These are phyloP conservation scores for Chunga burmeisteri DNA, from an alignment of 2,113 vertebrate species.

Conservation along the genomic window DNA sequence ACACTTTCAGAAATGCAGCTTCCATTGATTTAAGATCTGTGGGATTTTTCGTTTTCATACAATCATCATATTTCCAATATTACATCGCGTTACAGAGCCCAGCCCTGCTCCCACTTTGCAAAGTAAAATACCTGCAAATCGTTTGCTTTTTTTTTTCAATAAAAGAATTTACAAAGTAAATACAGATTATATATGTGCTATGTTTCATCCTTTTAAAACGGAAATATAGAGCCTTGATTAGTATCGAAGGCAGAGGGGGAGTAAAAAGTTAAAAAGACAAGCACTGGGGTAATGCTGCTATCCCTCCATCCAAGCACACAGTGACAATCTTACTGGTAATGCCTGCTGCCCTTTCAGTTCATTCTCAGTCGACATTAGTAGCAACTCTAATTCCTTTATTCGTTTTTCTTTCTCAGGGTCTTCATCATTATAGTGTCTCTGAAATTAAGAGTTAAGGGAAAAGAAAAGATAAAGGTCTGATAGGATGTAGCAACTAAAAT, in stretches of 20 bases:
- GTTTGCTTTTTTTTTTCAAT: not conserved
- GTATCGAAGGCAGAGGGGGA: constrained; percentile 43
- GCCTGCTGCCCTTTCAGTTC: constrained; percentile 93
- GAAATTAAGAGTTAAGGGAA: constrained; percentile 71
- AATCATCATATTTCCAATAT: not conserved
- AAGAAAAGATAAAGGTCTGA: constrained; percentile 65
- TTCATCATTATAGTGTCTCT: constrained; percentile 99
- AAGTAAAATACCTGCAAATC: not conserved
- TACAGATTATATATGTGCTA: constrained; percentile 19
- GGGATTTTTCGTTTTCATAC: not conserved
- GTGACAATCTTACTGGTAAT: constrained; percentile 85
- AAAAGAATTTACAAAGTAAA: not conserved
- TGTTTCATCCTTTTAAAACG: constrained; percentile 43
- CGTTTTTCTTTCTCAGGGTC: constrained; percentile 99
- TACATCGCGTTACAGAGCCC: not conserved
- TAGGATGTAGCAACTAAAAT: constrained; percentile 51
- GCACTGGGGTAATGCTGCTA: constrained; percentile 62
- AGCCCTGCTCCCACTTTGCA: not conserved
- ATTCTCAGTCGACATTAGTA: constrained; percentile 98
- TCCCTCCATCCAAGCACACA: constrained; percentile 67
- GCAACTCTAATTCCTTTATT: constrained; percentile 98
- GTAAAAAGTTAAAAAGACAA: constrained; percentile 57
- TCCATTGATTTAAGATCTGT: not conserved
- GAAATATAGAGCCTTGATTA: constrained; percentile 59
- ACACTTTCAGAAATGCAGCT: constrained; percentile 28